Base-by-base conservation (phyloP, 2,113 vertebrate species). In the Oreochromis tanganicae region DNA sequence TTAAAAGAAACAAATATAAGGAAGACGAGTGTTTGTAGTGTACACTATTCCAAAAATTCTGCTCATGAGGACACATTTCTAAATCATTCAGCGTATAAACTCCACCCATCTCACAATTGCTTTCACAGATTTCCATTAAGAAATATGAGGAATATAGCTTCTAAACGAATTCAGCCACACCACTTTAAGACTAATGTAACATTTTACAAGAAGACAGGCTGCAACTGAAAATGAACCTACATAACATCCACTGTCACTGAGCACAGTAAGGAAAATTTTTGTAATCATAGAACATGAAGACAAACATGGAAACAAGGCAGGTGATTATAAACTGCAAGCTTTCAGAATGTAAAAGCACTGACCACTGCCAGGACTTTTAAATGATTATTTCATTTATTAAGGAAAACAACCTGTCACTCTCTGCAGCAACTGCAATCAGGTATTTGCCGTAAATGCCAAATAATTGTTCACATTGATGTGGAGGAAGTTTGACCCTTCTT, bases 351-450 rank as follows among this genome's bases (percentile, higher is more conserved):
- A 36, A 63, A 34, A 57, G 55, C 55, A 8, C 24, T 8, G 12
- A 12, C 16, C 11, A 59, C 24, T 1, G 4, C 4, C 27, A 29
- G 27, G 27, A 29, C 16, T 59, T 52, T 29, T 59, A 5, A 29
- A 29, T 59, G 2, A 0, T 59, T 59, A 59, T 29, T 59, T 29
- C 1, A 1, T 29, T 16, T 29, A 0, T 59, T 29, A 3, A 16
- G 13, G 16, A 24, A 56, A 56, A 1, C 54, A 55, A 55, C 1
- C 56, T 0, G 56, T 5, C 56, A 0, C 24, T 9, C 7, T 61
- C 3, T 17, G 59, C 29, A 63, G 59, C 59, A 0, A 63, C 29
- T 19, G 16, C 59, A 36, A 19, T 63, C 52, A n/a, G 10, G 52
- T 9, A 5, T 63, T 63, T 63, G 5, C 59, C 0, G 16, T 10